Evolutionary conservation across 2,888 invertebrate species (phyloP).

Genomic region (Trachelus iudaicus): DNA sequence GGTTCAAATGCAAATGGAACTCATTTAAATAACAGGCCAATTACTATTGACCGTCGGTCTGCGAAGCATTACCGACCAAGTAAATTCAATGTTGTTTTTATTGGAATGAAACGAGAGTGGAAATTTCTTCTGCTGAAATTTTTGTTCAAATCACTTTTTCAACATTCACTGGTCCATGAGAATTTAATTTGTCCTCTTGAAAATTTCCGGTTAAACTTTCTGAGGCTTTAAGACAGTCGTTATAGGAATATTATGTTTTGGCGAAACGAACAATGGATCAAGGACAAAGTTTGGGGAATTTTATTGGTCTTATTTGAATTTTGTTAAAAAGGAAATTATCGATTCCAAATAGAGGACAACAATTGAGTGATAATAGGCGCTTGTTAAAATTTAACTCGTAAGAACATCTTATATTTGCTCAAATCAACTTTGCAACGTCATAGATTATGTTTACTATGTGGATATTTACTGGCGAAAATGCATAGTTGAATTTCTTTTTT

Average conservation of each 20-base stretch:
- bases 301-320: not conserved
- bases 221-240: not conserved
- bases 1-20: constrained; percentile 16
- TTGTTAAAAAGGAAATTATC: not conserved
- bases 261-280: not conserved
- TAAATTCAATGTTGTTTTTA: constrained; percentile 6
- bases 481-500: not conserved
- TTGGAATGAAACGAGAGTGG: not conserved
- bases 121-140: not conserved
- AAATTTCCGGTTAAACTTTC: not conserved
- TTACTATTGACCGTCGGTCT: constrained; percentile 13
- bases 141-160: not conserved
- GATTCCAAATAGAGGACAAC: not conserved
- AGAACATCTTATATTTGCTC: not conserved
- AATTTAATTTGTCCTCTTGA: not conserved
- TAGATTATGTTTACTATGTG: not conserved
- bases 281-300: not conserved
- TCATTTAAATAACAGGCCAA: constrained; percentile 17
- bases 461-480: not conserved
- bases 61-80: not conserved
- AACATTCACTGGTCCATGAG: not conserved
- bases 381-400: not conserved
- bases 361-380: not conserved
- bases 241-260: not conserved
- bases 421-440: not conserved